Conservation (phyloP, 2,888 invertebrate species). For the Keiferia lycopersicella region DNA sequence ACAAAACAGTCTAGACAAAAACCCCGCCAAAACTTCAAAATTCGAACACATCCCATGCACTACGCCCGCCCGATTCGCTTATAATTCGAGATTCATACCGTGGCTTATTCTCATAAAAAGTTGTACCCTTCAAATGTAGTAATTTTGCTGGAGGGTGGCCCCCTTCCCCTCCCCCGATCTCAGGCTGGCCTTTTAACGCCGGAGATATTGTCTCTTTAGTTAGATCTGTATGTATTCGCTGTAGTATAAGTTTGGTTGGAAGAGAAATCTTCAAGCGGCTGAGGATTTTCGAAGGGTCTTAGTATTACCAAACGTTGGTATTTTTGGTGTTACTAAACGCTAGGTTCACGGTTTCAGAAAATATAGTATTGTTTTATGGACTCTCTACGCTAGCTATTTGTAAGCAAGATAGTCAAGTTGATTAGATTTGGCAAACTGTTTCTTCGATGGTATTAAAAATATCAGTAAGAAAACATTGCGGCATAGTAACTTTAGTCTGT, state of each 20-base stretch:
- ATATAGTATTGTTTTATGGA: too few relatives aligned
- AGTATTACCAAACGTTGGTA: neutral
- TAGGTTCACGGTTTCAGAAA: too few relatives aligned
- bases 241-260: slow-evolving; percentile 55
- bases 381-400: too few relatives aligned
- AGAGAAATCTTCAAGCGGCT: slow-evolving; percentile 44
- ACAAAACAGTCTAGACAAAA: neutral
- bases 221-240: slow-evolving; percentile 79
- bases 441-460: too few relatives aligned
- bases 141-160: slow-evolving; percentile 73
- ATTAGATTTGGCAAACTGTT: too few relatives aligned
- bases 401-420: too few relatives aligned
- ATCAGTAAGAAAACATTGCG: too few relatives aligned
- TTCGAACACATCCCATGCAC: slow-evolving; percentile 40
- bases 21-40: slow-evolving; percentile 16
- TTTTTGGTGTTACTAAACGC: neutral
- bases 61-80: slow-evolving; percentile 61
- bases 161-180: slow-evolving; percentile 45
- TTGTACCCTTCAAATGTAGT: slow-evolving; percentile 81
- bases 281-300: neutral
- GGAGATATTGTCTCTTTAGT: slow-evolving; percentile 79
- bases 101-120: slow-evolving; percentile 80
- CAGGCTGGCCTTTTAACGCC: slow-evolving; percentile 78
- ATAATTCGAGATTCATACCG: slow-evolving; percentile 79
- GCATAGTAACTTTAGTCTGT: too few relatives aligned